These are phyloP conservation scores for Arenaria interpres DNA, from an alignment of 2,113 vertebrate species.

Conservation along the genomic window DNA sequence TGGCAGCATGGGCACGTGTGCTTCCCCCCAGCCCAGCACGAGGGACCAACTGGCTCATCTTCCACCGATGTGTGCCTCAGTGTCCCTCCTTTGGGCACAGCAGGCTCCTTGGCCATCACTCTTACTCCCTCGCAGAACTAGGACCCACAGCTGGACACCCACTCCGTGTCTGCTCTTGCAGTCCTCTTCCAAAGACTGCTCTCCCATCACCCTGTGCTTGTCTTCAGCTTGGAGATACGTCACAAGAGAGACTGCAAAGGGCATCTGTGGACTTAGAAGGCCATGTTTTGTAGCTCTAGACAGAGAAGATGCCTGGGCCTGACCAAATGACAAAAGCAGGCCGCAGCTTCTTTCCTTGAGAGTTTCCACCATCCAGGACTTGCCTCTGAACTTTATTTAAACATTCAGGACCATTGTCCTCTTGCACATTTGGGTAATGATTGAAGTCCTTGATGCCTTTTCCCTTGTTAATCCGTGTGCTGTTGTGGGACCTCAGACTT, in stretches of 20 bases:
- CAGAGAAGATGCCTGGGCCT: background rate
- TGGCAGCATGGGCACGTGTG: accelerated
- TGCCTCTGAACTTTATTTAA: background rate
- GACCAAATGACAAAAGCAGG: background rate
- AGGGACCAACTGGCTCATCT: background rate
- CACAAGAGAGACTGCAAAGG: background rate
- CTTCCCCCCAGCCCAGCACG: accelerated
- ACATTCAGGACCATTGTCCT: background rate
- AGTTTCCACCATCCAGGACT: background rate
- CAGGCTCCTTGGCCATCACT: background rate
- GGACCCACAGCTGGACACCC: background rate
- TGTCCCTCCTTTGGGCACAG: background rate
- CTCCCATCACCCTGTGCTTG: background rate
- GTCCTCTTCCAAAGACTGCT: background rate
- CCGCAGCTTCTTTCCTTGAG: background rate
- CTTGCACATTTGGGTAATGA: background rate
- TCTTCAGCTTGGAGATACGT: background rate
- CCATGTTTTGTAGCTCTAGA: background rate
- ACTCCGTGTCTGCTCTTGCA: background rate
- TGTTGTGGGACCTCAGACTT: background rate
- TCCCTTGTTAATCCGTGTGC: background rate
- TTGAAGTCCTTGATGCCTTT: background rate
- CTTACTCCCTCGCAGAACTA: background rate
- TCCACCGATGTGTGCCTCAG: background rate
- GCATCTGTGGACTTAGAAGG: background rate